Evolutionary conservation across 64 coral and sea anemone species (phyloP).

Genomic region (Acropora tenuis): DNA sequence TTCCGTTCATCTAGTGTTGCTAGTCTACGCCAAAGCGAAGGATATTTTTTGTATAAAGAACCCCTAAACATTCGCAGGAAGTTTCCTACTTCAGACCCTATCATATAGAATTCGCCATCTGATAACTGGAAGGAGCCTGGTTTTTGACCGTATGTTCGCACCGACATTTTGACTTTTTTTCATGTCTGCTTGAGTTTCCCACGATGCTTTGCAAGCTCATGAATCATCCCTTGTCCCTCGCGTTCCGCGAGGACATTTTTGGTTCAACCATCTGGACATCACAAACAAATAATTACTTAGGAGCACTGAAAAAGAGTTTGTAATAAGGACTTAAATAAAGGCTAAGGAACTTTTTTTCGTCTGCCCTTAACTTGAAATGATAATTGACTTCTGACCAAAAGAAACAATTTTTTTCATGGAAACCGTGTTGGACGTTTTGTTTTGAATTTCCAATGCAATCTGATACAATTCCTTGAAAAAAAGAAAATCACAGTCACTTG

Average conservation of each 20-base stretch:
- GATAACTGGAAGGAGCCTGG: slow-evolving; percentile 86
- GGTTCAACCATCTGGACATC: too few species aligned
- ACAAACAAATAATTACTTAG: too few species aligned
- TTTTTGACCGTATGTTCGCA: slow-evolving; percentile 99
- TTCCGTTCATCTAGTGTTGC: slow-evolving; percentile 97
- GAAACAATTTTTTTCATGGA: too few species aligned
- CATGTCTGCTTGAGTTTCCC: slow-evolving; percentile 49
- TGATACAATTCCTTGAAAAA: too few species aligned
- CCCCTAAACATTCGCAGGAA: slow-evolving; percentile 97
- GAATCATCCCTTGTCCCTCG: not conserved
- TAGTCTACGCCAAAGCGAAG: slow-evolving; percentile 92
- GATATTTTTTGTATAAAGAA: slow-evolving; percentile 99
- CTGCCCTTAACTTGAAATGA: too few species aligned
- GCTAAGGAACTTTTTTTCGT: too few species aligned
- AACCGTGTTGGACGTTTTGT: too few species aligned
- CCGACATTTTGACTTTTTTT: slow-evolving; percentile 79
- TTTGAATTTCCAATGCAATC: too few species aligned
- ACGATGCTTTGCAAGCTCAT: slow-evolving; percentile 54
- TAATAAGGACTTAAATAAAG: too few species aligned
- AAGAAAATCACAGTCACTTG: too few species aligned
- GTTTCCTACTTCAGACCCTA: slow-evolving; percentile 97
- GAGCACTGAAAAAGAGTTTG: too few species aligned
- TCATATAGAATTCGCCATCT: slow-evolving; percentile 94
- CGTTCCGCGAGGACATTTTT: not conserved
- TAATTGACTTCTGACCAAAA: too few species aligned